Base-by-base conservation (phyloP, 2,797 vertebrate species). In the Mormyrops boulengeri region DNA sequence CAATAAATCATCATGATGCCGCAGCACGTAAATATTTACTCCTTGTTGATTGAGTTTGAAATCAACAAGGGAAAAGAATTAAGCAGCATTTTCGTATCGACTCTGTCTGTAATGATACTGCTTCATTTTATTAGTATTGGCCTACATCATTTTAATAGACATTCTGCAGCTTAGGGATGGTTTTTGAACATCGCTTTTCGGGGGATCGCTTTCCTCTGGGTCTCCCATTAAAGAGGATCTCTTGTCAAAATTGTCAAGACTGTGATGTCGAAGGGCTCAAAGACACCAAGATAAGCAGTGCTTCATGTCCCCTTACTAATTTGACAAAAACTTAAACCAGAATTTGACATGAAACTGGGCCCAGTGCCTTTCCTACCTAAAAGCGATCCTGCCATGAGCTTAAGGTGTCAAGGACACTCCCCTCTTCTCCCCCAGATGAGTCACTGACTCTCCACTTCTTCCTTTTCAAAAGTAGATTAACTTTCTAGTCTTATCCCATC, bases 371-470 rank as follows among this genome's bases (percentile, higher is more conserved):
- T 41, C 38, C 30, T 26, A 7, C 85, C 38, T 73, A 50, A 55
- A 14, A 50, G 9, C 3, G 12, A 30, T 60, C 50, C 66, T 90
- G 62, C 85, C 62, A 77, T 19, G 22, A 49, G 57, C 26, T 66
- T 66, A 38, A 77, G 85, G 84, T 87, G 85, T 55, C 85, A 49
- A 38, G 22, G 60, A 89, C 60, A 77, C 17, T 89, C 38, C 30
- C 9, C 85, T 57, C 34, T 17, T 17, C 47, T 12, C 52, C 85
- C 44, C 30, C 85, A 38, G 50, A 52, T 73, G 85, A 87, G 49
- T 73, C 89, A 87, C 49, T 47, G 11, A 50, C 62, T 9, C 47
- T 38, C 85, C 49, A 52, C 44, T 7, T 41, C 84, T 19, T n/a
- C 62, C 84, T 44, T 22, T 53, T 55, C 73, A 82, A 47, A 44